These are phyloP conservation scores for Ormyrus thymus DNA, from an alignment of 2,888 invertebrate genomes.

Conservation along the genomic window DNA sequence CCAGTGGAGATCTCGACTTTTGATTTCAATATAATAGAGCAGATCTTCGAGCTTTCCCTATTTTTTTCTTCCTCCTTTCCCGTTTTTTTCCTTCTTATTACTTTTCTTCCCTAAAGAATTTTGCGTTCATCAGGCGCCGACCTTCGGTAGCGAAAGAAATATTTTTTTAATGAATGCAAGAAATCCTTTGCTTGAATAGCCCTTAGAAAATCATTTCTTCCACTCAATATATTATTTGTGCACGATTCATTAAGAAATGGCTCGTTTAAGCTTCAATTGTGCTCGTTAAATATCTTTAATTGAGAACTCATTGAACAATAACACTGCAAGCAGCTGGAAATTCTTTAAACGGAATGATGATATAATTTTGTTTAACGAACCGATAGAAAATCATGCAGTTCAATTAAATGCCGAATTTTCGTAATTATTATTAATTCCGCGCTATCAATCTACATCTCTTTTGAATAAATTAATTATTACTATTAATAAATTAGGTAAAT, in stretches of 20 bases:
- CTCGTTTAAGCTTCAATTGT: conserved; percentile 16
- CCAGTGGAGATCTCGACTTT: conserved; percentile 31
- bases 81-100: conserved; percentile 20
- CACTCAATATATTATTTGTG: conserved; percentile 33
- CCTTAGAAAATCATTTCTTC: conserved; percentile 25
- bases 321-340: not conserved
- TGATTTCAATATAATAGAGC: conserved; percentile 46
- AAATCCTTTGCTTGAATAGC: conserved; percentile 32
- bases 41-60: conserved; percentile 27
- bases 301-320: conserved; percentile 9
- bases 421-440: too few relatives aligned
- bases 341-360: too few relatives aligned
- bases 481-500: too few relatives aligned
- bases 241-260: conserved; percentile 23
- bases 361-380: too few relatives aligned
- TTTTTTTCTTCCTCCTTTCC: conserved; percentile 19
- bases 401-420: too few relatives aligned
- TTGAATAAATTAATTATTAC: too few relatives aligned
- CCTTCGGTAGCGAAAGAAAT: not conserved
- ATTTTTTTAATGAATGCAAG: conserved; percentile 45
- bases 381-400: too few relatives aligned
- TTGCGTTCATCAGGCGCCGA: conserved; percentile 40
- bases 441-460: too few relatives aligned
- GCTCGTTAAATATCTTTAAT: conserved; percentile 31
- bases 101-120: conserved; percentile 35